Evolutionary conservation across 2,113 vertebrate species (phyloP), one percentile per base, ranked within the genome.

Genomic region (Colaptes auratus): DNA sequence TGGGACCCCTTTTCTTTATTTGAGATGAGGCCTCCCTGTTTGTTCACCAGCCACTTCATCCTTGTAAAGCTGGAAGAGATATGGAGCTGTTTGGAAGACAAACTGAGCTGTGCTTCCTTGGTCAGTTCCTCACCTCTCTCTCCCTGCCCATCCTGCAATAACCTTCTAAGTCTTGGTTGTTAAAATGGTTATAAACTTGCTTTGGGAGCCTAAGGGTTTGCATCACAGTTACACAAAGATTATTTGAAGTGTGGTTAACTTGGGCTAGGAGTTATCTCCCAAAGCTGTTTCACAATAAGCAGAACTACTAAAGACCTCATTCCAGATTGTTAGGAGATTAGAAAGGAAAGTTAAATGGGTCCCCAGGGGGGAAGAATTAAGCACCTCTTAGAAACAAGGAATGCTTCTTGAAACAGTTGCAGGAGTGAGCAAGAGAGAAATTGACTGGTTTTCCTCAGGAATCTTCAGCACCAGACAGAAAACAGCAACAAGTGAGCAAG

Each of bases 231-330:
- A 87, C 89, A 96, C 93, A 96, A 94, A 95, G 94, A 72, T 88
- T 91, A 97, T 97, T 96, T 93, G 96, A 96, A 97, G 96, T 96
- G 95, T 96, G 61, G 92, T 94, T 97, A 97, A 97, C 92, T 21
- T 79, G 96, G 95, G 94, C 95, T 95, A 93, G 75, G 93, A 97
- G 25, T 94, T 95, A 89, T 96, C 94, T 96, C 89, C 86, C 86
- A 94, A 97, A 95, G 76, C 92, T 91, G 65, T 97, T 97, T 97
- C 94, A 88, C 90, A 95, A 95, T 66, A 90, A 96, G 88, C 89
- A 75, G 70, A 95, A 95, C 92, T 92, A 95, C 93, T 92, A 94
- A 96, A 89, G 95, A 91, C 86, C 88, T 90, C 90, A 85, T 97
- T 97, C 94, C 69, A 76, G 65, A 76, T 56, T 74, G 92, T 82